Conservation (phyloP, 2,888 invertebrate species). For the Arctia plantaginis region DNA sequence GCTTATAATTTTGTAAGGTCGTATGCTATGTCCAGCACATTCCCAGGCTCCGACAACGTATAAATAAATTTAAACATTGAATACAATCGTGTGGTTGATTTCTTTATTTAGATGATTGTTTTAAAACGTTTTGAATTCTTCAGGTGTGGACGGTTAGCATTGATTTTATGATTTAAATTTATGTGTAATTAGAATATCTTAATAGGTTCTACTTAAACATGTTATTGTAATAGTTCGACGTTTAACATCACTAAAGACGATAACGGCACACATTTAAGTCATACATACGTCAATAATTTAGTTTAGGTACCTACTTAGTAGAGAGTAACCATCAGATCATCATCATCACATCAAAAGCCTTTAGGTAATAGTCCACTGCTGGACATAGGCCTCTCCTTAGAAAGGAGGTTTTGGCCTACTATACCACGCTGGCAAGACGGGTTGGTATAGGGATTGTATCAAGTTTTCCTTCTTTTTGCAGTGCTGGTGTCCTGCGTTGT, state of each 20-base stretch:
- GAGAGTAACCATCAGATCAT: too few relatives aligned
- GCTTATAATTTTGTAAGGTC: slow-evolving; percentile 69
- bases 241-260: not conserved
- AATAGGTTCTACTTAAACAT: not conserved
- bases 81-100: slow-evolving; percentile 45
- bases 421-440: too few relatives aligned
- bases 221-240: not conserved
- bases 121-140: slow-evolving; percentile 13
- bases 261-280: not conserved
- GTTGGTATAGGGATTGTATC: too few relatives aligned
- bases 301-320: too few relatives aligned
- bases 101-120: slow-evolving; percentile 52
- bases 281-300: too few relatives aligned
- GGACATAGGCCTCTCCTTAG: too few relatives aligned
- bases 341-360: too few relatives aligned
- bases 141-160: not conserved
- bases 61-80: slow-evolving; percentile 43
- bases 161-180: not conserved
- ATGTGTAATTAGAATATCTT: not conserved
- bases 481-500: too few relatives aligned
- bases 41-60: slow-evolving; percentile 56
- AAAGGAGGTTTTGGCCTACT: too few relatives aligned
- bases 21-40: slow-evolving; percentile 60
- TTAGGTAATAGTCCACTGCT: too few relatives aligned
- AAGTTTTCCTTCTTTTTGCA: too few relatives aligned